Evolutionary conservation across 2,113 vertebrate species (phyloP).

Genomic region (Rana temporaria): DNA sequence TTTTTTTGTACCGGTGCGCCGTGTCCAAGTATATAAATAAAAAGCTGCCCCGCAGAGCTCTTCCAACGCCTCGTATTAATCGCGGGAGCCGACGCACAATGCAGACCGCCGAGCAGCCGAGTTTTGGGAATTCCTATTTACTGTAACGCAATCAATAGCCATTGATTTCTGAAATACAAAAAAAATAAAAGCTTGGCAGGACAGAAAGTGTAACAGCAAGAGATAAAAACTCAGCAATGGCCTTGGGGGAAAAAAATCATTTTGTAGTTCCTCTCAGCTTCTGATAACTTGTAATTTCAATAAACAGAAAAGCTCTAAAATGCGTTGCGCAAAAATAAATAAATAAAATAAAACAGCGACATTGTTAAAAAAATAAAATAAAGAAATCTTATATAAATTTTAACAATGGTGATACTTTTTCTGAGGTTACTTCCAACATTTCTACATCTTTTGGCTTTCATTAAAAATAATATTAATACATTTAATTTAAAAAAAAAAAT

Average conservation of each 20-base stretch:
- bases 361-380: too few relatives aligned
- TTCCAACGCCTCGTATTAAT: constrained; percentile 12
- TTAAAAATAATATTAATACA: too few relatives aligned
- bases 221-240: constrained; percentile 30
- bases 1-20: background rate
- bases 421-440: too few relatives aligned
- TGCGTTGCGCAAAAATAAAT: too few relatives aligned
- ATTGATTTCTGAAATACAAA: constrained; percentile 36
- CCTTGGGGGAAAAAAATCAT: constrained; percentile 40
- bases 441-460: too few relatives aligned
- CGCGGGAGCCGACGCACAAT: constrained; percentile 4
- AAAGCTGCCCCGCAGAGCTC: background rate
- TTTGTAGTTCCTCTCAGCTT: constrained; percentile 8
- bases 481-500: too few relatives aligned
- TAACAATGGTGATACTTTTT: too few relatives aligned
- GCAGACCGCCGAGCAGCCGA: background rate
- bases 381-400: too few relatives aligned
- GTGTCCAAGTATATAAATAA: constrained; percentile 14
- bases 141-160: constrained; percentile 45
- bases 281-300: constrained; percentile 11
- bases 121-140: constrained; percentile 44
- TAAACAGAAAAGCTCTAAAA: constrained; percentile 26
- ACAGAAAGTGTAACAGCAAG: constrained; percentile 34
- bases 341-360: too few relatives aligned
- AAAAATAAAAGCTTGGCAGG: constrained; percentile 31